Evolutionary conservation across 2,797 vertebrate species (phyloP).

Genomic region (Gila robusta): DNA sequence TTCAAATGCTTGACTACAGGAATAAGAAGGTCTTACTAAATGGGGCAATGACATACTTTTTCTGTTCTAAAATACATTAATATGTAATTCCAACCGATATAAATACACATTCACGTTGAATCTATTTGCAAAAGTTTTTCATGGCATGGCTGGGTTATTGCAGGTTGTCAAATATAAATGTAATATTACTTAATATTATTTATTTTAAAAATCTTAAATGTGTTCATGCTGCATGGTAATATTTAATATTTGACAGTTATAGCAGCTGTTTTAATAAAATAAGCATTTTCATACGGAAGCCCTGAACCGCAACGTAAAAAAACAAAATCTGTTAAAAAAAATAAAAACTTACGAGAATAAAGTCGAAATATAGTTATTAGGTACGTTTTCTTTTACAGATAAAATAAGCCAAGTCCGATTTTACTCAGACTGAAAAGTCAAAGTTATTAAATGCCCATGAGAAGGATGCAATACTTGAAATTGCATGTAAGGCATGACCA

Average conservation of each 20-base stretch:
- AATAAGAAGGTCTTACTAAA: background rate
- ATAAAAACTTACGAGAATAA: no score
- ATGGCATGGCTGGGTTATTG: background rate
- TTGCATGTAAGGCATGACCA: no score
- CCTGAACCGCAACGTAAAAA: no score
- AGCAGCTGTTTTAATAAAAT: background rate
- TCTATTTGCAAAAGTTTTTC: background rate
- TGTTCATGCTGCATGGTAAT: background rate
- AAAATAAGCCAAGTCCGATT: no score
- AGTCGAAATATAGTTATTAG: no score
- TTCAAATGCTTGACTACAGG: background rate
- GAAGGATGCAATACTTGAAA: no score
- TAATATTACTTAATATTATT: background rate
- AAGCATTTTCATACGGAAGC: background rate
- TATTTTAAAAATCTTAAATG: background rate
- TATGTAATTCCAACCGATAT: background rate
- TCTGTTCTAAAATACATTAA: background rate
- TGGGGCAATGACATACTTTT: background rate
- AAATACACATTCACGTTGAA: background rate
- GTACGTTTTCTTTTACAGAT: no score
- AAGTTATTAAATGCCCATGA: no score
- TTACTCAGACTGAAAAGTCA: no score
- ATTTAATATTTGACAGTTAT: background rate
- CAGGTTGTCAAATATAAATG: background rate
- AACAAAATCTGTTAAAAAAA: no score